Percentiles rank a stretch among this genome's conserved stretches.
These are phyloP conservation scores for Ornithoptera priamus DNA, from an alignment of 2,888 invertebrate genomes.

Conservation along the genomic window DNA sequence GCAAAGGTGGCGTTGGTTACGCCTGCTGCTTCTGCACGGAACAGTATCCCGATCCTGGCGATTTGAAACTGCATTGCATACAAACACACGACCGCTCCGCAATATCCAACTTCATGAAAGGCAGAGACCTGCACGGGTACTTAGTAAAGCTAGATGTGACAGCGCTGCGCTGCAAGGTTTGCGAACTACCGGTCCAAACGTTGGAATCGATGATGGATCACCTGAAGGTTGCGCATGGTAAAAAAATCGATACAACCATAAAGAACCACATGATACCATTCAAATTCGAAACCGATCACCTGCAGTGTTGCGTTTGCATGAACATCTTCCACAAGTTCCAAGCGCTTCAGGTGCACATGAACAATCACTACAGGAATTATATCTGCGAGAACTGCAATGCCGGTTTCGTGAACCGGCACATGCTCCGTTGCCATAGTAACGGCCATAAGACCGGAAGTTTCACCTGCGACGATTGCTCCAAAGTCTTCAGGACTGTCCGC, in stretches of 20 bases:
- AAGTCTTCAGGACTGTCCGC: slow-evolving; percentile 68
- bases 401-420: slow-evolving; percentile 45
- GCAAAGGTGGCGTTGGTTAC: slow-evolving; percentile 45
- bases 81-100: slow-evolving; percentile 37
- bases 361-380: slow-evolving; percentile 52
- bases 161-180: slow-evolving; percentile 49
- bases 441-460: slow-evolving; percentile 49
- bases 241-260: slow-evolving; percentile 45
- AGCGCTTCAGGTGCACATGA: slow-evolving; percentile 51
- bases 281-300: slow-evolving; percentile 45
- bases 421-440: slow-evolving; percentile 38
- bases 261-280: slow-evolving; percentile 56
- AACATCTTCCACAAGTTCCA: slow-evolving; percentile 48
- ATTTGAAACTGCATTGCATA: slow-evolving; percentile 49
- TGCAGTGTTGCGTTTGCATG: slow-evolving; percentile 49
- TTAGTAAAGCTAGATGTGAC: slow-evolving; percentile 58
- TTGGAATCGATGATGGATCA: slow-evolving; percentile 48
- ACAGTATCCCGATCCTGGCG: slow-evolving; percentile 43
- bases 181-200: slow-evolving; percentile 38
- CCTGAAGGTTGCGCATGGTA: slow-evolving; percentile 43
- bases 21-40: slow-evolving; percentile 49
- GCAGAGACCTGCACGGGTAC: slow-evolving; percentile 41
- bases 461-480: slow-evolving; percentile 60
- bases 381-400: slow-evolving; percentile 49
- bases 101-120: slow-evolving; percentile 43